These are phyloP conservation scores for Halcyon badia DNA, from an alignment of 2,797 vertebrate species.

Conservation along the genomic window DNA sequence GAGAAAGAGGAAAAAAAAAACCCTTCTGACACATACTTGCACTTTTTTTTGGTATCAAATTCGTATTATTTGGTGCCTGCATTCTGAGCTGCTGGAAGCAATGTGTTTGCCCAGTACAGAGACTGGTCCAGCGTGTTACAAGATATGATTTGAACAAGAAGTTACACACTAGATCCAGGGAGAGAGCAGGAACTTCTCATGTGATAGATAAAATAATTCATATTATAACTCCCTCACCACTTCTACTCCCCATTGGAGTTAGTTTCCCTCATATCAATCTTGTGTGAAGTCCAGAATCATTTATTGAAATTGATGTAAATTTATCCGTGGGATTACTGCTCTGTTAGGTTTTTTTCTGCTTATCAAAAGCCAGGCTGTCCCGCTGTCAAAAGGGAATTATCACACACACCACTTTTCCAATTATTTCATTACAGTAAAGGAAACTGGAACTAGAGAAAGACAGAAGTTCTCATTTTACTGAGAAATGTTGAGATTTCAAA, in stretches of 20 bases:
- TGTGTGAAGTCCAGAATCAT: neutral
- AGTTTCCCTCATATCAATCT: neutral
- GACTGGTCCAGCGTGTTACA: neutral
- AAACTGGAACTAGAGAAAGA: neutral
- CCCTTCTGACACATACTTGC: neutral
- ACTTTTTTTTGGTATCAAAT: neutral
- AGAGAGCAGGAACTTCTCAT: neutral
- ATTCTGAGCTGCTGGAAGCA: neutral
- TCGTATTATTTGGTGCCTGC: neutral
- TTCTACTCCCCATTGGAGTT: neutral
- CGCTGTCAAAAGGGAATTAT: neutral
- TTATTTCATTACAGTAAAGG: neutral
- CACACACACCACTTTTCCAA: neutral
- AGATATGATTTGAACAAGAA: neutral
- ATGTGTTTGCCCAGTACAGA: neutral
- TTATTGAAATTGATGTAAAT: neutral
- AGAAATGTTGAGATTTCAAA: constrained; percentile 1
- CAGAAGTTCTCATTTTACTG: neutral
- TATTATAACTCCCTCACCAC: neutral
- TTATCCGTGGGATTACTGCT: neutral
- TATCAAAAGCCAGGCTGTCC: neutral
- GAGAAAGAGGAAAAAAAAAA: neutral
- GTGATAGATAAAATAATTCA: neutral
- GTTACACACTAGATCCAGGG: neutral
- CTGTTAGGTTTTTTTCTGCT: neutral